phyloP scores from a whole-genome alignment of 2,113 vertebrate genomes.

The Porphyrio hochstetteri region DNA sequence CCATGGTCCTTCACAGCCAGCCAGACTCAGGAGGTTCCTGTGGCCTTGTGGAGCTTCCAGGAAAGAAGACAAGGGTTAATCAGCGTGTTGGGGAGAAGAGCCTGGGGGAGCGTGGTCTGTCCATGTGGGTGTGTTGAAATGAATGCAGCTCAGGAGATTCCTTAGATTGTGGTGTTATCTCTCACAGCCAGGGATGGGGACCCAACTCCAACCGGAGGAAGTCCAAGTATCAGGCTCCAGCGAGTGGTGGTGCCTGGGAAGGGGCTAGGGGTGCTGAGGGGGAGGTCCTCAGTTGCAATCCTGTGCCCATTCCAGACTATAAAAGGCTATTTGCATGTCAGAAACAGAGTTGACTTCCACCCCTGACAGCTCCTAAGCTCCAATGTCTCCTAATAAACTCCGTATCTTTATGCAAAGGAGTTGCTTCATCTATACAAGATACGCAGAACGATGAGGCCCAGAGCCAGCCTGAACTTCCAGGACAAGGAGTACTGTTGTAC shows the following conservation, averaged over 20 bases:
- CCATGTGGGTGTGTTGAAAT: background rate
- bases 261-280: background rate
- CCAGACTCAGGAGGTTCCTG: background rate
- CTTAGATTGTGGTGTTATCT: background rate
- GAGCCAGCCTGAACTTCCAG: conserved; percentile 15
- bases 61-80: background rate
- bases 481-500: background rate
- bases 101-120: background rate
- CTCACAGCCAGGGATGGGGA: background rate
- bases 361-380: conserved; percentile 45
- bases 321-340: conserved; percentile 61
- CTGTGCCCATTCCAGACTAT: conserved; percentile 50
- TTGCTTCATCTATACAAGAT: conserved; percentile 36
- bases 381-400: conserved; percentile 47
- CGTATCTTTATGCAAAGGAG: conserved; percentile 57
- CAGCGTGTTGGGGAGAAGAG: background rate
- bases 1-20: background rate
- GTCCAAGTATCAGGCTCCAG: background rate
- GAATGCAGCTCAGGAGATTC: background rate
- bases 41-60: background rate
- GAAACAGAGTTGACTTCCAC: conserved; percentile 24
- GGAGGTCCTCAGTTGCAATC: background rate
- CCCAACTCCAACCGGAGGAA: background rate
- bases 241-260: background rate
- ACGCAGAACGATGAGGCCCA: background rate